These are phyloP conservation scores for Synanthedon myopaeformis DNA, from an alignment of 2,888 invertebrate genomes.

Conservation along the genomic window DNA sequence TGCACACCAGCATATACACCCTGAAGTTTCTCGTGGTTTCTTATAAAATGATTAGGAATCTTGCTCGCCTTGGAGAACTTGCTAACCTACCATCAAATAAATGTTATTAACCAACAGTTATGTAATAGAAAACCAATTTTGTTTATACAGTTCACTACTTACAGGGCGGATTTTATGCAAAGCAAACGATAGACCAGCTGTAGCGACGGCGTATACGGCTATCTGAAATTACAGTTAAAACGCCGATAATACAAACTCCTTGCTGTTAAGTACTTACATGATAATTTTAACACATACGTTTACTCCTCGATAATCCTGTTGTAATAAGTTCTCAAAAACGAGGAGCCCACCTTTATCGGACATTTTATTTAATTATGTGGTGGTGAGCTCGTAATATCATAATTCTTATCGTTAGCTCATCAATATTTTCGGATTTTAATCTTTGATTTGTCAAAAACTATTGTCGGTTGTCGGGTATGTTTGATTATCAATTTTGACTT, in stretches of 20 bases:
- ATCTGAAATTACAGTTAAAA: constrained; percentile 51
- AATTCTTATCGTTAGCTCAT: constrained; percentile 42
- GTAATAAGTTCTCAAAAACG: constrained; percentile 37
- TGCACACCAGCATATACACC: constrained; percentile 66
- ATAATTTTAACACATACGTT: constrained; percentile 38
- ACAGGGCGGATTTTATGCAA: constrained; percentile 73
- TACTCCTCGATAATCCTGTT: constrained; percentile 60
- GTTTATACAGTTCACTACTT: constrained; percentile 22
- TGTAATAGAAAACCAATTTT: constrained; percentile 32
- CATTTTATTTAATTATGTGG: constrained; percentile 26
- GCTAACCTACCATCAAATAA: constrained; percentile 57
- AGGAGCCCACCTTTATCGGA: constrained; percentile 37
- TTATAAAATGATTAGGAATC: constrained; percentile 70
- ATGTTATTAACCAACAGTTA: constrained; percentile 26
- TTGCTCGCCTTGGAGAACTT: constrained; percentile 72
- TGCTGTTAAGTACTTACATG: constrained; percentile 5
- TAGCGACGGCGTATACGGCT: constrained; percentile 70
- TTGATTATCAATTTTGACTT: too few relatives aligned
- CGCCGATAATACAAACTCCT: constrained; percentile 8
- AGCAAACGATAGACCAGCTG: constrained; percentile 65
- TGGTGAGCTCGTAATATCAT: constrained; percentile 20
- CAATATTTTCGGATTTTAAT: constrained; percentile 37
- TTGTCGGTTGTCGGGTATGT: too few relatives aligned
- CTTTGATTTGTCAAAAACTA: constrained; percentile 2
- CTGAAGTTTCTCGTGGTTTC: constrained; percentile 55